phyloP scores from a whole-genome alignment of 1,140 invertebrate genomes.

The Laupala kohalensis region DNA sequence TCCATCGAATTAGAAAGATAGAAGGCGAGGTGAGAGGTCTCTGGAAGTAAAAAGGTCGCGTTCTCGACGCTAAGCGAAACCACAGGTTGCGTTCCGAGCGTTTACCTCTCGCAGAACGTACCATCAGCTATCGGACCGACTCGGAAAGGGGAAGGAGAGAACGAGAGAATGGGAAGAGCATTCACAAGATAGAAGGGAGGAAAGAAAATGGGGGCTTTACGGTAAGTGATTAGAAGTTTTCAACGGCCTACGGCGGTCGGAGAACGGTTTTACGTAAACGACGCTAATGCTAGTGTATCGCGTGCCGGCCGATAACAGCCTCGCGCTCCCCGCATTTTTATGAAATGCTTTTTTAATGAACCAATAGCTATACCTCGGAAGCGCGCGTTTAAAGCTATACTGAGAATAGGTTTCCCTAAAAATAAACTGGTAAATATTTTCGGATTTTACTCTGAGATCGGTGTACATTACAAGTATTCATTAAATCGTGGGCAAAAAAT shows the following conservation, averaged over 20 bases:
- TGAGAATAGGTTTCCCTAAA: background rate
- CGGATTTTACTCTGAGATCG: no score
- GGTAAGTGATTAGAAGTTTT: background rate
- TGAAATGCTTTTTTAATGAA: background rate
- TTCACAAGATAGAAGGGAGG: no score
- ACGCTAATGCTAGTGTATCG: background rate
- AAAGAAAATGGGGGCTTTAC: background rate
- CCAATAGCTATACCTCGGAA: background rate
- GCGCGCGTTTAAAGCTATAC: background rate
- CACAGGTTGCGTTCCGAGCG: no score
- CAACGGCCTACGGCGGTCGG: background rate
- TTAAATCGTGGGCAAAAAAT: background rate
- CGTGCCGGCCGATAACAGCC: background rate
- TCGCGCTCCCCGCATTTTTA: background rate
- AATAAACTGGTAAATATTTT: background rate
- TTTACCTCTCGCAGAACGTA: no score
- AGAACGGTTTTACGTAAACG: background rate
- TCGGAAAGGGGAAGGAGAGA: no score
- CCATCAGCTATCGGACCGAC: no score
- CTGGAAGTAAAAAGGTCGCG: no score
- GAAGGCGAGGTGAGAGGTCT: no score
- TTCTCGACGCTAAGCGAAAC: no score
- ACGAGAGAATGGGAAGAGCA: no score
- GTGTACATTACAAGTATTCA: background rate
- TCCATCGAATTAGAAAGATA: no score